phyloP scores from a whole-genome alignment of 2,888 invertebrate species.

The Lucinisca nassula region DNA sequence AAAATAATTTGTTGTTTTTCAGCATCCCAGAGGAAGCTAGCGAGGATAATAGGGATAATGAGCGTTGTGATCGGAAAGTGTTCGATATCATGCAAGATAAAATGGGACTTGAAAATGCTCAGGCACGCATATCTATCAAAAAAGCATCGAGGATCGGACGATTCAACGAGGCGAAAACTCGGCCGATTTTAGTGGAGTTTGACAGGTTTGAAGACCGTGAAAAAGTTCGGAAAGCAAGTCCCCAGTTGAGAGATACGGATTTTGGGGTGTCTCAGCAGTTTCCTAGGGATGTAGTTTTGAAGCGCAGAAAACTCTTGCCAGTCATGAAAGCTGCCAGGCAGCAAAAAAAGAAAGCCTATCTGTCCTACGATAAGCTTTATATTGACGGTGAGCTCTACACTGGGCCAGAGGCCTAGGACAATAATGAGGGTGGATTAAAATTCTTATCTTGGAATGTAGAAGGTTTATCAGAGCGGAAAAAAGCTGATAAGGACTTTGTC shows the following conservation, averaged over 20 bases:
- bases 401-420: background rate
- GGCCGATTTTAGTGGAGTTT: background rate
- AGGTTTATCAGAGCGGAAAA: constrained; percentile 7
- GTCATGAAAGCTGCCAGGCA: background rate
- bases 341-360: background rate
- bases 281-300: background rate
- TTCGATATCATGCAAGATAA: background rate
- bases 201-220: background rate
- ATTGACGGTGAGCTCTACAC: background rate
- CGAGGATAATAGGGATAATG: background rate
- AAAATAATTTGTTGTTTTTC: background rate
- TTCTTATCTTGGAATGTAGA: constrained; percentile 23
- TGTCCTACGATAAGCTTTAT: background rate
- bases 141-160: background rate
- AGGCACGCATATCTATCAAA: background rate
- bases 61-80: background rate
- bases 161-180: background rate
- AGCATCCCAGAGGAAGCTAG: background rate
- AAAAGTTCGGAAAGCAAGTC: background rate
- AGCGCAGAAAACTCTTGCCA: background rate
- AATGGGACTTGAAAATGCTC: background rate
- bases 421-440: background rate
- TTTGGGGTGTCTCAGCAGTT: background rate
- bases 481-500: background rate
- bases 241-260: background rate